Conservation (phyloP, 2,888 invertebrate species). For the Polydrusus tereticollis region DNA sequence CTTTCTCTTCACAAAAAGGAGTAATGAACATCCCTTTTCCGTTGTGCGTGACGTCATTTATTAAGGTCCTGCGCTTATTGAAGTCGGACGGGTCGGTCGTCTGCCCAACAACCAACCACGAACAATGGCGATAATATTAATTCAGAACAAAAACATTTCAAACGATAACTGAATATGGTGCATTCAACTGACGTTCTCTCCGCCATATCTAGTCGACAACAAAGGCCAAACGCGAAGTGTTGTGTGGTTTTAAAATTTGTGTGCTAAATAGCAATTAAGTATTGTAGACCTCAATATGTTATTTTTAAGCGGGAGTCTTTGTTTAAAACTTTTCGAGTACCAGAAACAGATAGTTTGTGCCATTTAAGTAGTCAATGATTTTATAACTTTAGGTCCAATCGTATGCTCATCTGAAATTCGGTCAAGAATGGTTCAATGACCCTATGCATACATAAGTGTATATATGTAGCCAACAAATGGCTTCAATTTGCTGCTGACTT, state of each 20-base stretch:
- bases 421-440: conserved; percentile 6
- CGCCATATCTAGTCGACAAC: background rate
- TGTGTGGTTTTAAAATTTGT: background rate
- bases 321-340: background rate
- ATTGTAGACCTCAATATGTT: background rate
- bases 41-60: conserved; percentile 1
- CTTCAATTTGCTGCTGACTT: background rate
- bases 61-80: conserved; percentile 4
- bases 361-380: background rate
- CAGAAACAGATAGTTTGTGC: background rate
- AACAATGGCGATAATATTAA: conserved; percentile 7
- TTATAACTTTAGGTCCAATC: background rate
- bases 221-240: background rate
- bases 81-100: conserved; percentile 11
- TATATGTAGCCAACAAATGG: background rate
- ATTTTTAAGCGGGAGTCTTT: background rate
- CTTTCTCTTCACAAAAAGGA: background rate
- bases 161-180: background rate
- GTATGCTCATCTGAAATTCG: background rate
- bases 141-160: background rate
- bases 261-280: background rate
- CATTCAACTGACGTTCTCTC: background rate
- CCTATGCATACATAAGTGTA: background rate
- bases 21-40: background rate
- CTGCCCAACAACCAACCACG: background rate